These are phyloP conservation scores for Pyrgus malvae DNA, from an alignment of 2,888 invertebrate genomes.

Conservation along the genomic window DNA sequence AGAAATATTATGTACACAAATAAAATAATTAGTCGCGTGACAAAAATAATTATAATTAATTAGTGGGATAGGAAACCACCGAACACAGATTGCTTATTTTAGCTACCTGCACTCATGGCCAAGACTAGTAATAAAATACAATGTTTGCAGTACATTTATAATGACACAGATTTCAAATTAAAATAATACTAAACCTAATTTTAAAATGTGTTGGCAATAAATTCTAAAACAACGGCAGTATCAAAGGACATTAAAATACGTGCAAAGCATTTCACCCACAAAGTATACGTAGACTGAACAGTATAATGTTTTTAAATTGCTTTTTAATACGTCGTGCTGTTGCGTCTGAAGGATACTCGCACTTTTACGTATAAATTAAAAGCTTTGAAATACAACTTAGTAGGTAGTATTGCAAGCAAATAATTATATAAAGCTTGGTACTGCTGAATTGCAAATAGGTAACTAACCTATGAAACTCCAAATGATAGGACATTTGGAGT, in stretches of 20 bases:
- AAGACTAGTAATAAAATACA: neutral
- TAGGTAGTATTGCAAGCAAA: neutral
- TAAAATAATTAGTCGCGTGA: too few species aligned
- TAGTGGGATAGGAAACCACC: too few species aligned
- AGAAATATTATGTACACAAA: too few species aligned
- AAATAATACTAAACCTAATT: constrained; percentile 1
- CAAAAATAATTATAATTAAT: too few species aligned
- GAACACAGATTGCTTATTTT: too few species aligned
- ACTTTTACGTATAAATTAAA: too few species aligned
- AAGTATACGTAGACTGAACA: constrained; percentile 40
- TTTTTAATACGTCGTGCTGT: constrained; percentile 49
- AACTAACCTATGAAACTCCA: too few species aligned
- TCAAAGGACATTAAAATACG: constrained; percentile 40
- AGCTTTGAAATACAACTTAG: constrained; percentile 35
- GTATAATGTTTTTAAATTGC: constrained; percentile 56
- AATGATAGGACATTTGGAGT: too few species aligned
- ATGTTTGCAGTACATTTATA: neutral
- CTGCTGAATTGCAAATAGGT: too few species aligned
- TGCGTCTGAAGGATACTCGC: constrained; percentile 52
- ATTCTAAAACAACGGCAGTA: constrained; percentile 45
- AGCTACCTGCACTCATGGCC: too few species aligned
- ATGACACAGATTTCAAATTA: neutral
- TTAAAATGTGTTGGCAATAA: constrained; percentile 9
- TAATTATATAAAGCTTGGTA: too few species aligned
- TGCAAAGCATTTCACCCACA: constrained; percentile 25